Conservation (phyloP, 2,888 invertebrate genomes). For the Drosophila demipolita region DNA sequence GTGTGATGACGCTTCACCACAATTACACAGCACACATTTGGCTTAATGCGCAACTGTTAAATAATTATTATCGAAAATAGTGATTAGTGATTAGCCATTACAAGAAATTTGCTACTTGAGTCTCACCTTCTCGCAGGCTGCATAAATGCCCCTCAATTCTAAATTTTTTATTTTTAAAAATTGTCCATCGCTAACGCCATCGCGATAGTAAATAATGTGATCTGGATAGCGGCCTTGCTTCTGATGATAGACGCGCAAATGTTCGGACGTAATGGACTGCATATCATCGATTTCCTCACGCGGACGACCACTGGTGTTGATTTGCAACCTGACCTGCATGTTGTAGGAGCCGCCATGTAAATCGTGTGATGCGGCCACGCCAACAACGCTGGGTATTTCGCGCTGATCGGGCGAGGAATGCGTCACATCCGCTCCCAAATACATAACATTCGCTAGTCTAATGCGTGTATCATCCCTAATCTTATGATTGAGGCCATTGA, state of each 20-base stretch:
- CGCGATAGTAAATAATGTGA: constrained; percentile 91
- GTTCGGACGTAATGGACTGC: constrained; percentile 88
- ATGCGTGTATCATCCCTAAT: constrained; percentile 65
- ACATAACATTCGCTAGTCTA: constrained; percentile 84
- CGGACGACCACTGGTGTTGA: constrained; percentile 85
- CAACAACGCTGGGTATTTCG: constrained; percentile 88
- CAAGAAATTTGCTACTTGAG: not conserved
- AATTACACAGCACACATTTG: constrained; percentile 94
- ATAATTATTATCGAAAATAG: not conserved
- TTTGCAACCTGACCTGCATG: constrained; percentile 91
- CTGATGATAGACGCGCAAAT: constrained; percentile 87
- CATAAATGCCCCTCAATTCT: constrained; percentile 89
- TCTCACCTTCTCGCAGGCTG: constrained; percentile 87
- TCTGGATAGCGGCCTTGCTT: constrained; percentile 83
- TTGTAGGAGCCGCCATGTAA: constrained; percentile 89
- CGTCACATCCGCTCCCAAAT: constrained; percentile 96
- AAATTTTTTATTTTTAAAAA: constrained; percentile 87
- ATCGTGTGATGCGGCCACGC: constrained; percentile 92
- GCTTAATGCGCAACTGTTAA: constrained; percentile 85
- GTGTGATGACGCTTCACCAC: constrained; percentile 99
- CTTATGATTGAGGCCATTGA: constrained; percentile 92
- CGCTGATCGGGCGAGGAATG: constrained; percentile 93
- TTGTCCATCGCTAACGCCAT: constrained; percentile 95
- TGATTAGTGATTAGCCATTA: not conserved
- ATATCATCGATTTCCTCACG: constrained; percentile 92